Percentiles rank a stretch among this genome's conserved stretches.
Evolutionary conservation across 2,797 vertebrate species (phyloP).

Genomic region (Tinamus major): DNA sequence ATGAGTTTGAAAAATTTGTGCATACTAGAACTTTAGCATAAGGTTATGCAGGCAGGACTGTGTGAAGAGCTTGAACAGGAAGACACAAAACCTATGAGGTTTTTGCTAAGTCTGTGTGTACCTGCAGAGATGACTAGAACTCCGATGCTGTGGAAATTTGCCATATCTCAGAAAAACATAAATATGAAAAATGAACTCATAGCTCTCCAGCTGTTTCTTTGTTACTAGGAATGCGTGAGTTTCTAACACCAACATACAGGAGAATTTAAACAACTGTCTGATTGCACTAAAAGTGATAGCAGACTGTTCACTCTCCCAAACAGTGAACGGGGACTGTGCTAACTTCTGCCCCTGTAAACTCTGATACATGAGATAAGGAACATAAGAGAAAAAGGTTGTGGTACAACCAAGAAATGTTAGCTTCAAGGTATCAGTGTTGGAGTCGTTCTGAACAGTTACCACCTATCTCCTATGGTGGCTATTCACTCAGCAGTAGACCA

Average conservation of each 20-base stretch:
- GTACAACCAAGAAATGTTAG: background rate
- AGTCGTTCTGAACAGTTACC: background rate
- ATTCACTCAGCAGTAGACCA: background rate
- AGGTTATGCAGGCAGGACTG: background rate
- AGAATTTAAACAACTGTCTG: background rate
- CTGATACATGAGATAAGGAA: rapidly evolving
- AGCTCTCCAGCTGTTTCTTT: background rate
- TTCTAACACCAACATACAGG: background rate
- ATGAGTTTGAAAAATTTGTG: background rate
- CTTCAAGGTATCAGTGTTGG: background rate
- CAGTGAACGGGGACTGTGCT: background rate
- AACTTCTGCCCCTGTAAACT: background rate
- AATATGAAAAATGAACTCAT: background rate
- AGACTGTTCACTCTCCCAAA: background rate
- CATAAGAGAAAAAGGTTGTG: background rate
- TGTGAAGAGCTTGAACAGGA: background rate
- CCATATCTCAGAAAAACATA: background rate
- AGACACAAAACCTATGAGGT: background rate
- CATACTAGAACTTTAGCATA: background rate
- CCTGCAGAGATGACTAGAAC: background rate
- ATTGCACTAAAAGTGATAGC: background rate
- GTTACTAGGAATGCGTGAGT: background rate
- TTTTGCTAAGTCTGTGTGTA: background rate
- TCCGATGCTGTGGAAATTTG: background rate
- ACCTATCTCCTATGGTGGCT: background rate